A percentile compares a stretch with the other conserved stretches of the same genome.
phyloP scores from a whole-genome alignment of 2,888 invertebrate species.

The Dromius quadrimaculatus region DNA sequence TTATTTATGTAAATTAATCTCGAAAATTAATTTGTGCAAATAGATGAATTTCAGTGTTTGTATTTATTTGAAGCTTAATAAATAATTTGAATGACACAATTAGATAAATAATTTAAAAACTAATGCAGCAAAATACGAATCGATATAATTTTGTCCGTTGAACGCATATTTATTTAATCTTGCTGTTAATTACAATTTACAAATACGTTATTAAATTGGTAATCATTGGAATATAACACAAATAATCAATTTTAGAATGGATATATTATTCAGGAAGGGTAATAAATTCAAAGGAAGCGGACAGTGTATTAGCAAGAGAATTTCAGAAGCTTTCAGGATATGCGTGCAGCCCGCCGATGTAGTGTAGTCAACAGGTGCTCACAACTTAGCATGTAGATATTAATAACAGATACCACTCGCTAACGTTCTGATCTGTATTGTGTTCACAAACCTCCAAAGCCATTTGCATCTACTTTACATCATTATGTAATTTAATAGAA shows the following conservation, averaged over 20 bases:
- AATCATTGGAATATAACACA: neutral
- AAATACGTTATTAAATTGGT: slow-evolving; percentile 5
- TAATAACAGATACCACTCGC: slow-evolving; percentile 45
- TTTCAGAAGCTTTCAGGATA: slow-evolving; percentile 33
- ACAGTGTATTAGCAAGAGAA: slow-evolving; percentile 23
- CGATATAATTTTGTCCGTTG: neutral
- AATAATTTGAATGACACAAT: slow-evolving; percentile 19
- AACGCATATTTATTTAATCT: slow-evolving; percentile 23
- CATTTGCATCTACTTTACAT: slow-evolving; percentile 32
- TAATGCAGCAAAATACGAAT: slow-evolving; percentile 1
- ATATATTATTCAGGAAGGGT: neutral
- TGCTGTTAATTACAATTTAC: slow-evolving; percentile 26
- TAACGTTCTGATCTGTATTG: slow-evolving; percentile 23
- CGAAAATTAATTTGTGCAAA: neutral
- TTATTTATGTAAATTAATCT: slow-evolving; percentile 10
- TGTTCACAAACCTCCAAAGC: neutral
- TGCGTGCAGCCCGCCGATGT: slow-evolving; percentile 23
- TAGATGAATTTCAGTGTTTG: slow-evolving; percentile 6
- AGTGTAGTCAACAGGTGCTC: slow-evolving; percentile 49
- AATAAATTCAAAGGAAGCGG: slow-evolving; percentile 5
- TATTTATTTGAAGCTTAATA: neutral
- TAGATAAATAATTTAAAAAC: slow-evolving; percentile 15
- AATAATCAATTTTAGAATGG: neutral
- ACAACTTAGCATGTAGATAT: slow-evolving; percentile 45
- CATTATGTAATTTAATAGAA: neutral